A percentile compares a stretch with the other conserved stretches of the same genome.
phyloP scores from a whole-genome alignment of 2,888 invertebrate genomes.

The Ichneumoninae sp. region DNA sequence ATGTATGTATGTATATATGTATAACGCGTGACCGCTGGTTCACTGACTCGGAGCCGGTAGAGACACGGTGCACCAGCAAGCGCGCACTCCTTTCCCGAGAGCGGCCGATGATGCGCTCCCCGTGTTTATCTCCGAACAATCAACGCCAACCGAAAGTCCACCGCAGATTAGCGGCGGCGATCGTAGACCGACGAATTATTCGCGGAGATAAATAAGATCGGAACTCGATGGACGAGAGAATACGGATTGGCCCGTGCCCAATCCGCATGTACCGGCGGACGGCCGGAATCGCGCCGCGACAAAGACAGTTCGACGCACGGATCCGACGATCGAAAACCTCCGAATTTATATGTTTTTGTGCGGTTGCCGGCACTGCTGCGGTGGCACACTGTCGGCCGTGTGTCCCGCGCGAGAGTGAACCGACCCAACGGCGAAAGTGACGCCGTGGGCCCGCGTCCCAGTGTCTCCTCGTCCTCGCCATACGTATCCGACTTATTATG shows the following conservation, averaged over 20 bases:
- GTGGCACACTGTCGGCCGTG: slow-evolving; percentile 45
- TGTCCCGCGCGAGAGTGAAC: slow-evolving; percentile 64
- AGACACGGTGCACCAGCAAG: slow-evolving; percentile 8
- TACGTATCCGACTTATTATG: slow-evolving; percentile 10
- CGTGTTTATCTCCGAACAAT: not conserved
- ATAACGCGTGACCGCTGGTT: slow-evolving; percentile 53
- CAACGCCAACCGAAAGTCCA: not conserved
- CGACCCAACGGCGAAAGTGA: slow-evolving; percentile 65
- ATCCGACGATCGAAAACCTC: not conserved
- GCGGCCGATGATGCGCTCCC: not conserved
- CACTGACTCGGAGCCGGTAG: slow-evolving; percentile 47
- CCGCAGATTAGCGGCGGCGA: not conserved
- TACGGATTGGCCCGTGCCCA: not conserved
- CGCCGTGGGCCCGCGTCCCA: slow-evolving; percentile 59
- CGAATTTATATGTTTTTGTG: not conserved
- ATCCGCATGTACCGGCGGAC: not conserved
- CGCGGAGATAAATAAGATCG: not conserved
- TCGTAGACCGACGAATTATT: not conserved
- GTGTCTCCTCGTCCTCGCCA: slow-evolving; percentile 34
- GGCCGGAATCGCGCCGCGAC: not conserved
- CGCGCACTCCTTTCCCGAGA: slow-evolving; percentile 19
- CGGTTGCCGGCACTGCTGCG: not conserved
- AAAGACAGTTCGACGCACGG: not conserved
- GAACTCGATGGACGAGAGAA: not conserved
- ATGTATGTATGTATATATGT: slow-evolving; percentile 19